Evolutionary conservation across 1,140 invertebrate genomes (phyloP).

Genomic region (Eupristina koningsbergeri): DNA sequence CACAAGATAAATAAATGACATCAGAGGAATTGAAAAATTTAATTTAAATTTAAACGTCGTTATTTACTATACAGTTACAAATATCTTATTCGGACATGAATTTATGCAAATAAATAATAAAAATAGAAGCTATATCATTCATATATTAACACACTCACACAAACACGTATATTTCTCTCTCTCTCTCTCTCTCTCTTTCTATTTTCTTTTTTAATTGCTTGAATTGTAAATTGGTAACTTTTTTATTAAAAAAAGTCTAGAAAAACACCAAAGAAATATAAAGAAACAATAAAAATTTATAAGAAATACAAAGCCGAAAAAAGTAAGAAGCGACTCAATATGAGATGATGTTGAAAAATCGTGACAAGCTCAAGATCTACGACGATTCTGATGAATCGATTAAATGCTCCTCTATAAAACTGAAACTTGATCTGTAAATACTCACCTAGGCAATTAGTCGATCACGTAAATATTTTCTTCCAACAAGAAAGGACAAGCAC

Average conservation of each 20-base stretch:
- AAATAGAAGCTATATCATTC: too few relatives aligned
- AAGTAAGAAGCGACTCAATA: not conserved
- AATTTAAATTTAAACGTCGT: too few relatives aligned
- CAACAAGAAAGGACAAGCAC: slow-evolving; percentile 41
- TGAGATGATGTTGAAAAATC: slow-evolving; percentile 1
- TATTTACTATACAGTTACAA: too few relatives aligned
- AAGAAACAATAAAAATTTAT: slow-evolving; percentile 36
- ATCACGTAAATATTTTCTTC: slow-evolving; percentile 63
- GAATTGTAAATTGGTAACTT: not conserved
- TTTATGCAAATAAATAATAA: too few relatives aligned
- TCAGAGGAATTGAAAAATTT: too few relatives aligned
- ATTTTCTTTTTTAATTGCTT: not conserved
- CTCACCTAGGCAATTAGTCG: slow-evolving; percentile 65
- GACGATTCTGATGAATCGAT: slow-evolving; percentile 64
- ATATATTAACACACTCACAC: too few relatives aligned
- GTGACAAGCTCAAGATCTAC: not conserved
- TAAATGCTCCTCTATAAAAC: slow-evolving; percentile 56
- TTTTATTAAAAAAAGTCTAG: not conserved
- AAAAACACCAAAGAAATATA: not conserved
- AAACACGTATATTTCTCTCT: not conserved
- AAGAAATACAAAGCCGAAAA: not conserved
- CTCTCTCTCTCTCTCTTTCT: not conserved
- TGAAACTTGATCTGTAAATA: slow-evolving; percentile 56
- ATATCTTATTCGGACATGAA: too few relatives aligned
- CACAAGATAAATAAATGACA: too few relatives aligned